These are phyloP conservation scores for Heteronetta atricapilla DNA, from an alignment of 2,113 vertebrate genomes.

Conservation along the genomic window DNA sequence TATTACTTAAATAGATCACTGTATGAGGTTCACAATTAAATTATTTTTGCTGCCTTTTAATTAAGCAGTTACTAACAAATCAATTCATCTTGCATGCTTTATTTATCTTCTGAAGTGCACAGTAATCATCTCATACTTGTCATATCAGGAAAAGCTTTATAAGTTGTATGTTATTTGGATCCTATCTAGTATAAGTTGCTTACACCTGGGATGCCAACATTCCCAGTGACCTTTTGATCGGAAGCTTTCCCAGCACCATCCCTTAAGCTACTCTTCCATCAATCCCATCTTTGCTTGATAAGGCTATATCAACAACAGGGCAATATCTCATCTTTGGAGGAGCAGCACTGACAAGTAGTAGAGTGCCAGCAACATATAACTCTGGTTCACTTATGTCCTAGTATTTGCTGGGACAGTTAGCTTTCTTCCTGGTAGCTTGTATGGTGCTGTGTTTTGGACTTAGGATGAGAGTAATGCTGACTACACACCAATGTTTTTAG, in stretches of 20 bases:
- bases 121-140: background rate
- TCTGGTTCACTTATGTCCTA: background rate
- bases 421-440: no score
- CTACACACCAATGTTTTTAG: no score
- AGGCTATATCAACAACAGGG: background rate
- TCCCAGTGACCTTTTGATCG: background rate
- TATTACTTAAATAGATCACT: background rate
- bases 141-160: background rate
- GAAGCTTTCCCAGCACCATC: background rate
- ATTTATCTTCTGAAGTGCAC: background rate
- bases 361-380: background rate
- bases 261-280: background rate
- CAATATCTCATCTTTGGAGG: background rate
- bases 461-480: no score
- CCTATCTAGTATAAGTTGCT: background rate
- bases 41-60: background rate
- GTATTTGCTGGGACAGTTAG: background rate
- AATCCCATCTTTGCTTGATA: background rate
- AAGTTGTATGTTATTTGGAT: background rate
- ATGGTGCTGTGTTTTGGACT: no score
- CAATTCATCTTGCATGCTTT: no score
- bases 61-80: background rate
- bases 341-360: background rate
- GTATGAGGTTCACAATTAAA: background rate
- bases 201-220: background rate